Conservation (phyloP, 1,140 invertebrate species). For the Stegodyphus mimosarum region DNA sequence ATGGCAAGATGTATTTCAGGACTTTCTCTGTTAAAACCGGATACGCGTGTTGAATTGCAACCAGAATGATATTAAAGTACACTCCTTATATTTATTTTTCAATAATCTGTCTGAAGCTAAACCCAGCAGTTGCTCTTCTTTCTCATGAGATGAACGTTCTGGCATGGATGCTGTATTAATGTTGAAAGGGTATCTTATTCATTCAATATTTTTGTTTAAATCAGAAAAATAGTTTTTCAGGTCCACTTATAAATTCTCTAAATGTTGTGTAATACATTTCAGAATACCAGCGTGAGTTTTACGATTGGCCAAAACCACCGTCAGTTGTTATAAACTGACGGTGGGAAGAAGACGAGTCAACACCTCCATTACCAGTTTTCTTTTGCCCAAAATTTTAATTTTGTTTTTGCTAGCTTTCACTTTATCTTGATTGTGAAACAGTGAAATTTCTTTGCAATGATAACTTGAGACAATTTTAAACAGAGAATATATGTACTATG, state of each 20-base stretch:
- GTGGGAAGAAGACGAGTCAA: background rate
- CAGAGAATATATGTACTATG: constrained; percentile 9
- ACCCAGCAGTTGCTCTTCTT: background rate
- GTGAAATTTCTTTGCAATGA: constrained; percentile 2
- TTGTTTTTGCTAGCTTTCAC: background rate
- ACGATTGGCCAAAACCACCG: no score
- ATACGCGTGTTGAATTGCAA: no score
- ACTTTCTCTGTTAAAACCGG: no score
- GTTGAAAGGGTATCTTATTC: background rate
- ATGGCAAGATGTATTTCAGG: no score
- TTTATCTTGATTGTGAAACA: background rate
- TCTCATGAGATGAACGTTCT: background rate
- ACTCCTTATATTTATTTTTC: background rate
- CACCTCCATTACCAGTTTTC: background rate
- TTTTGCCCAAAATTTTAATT: background rate
- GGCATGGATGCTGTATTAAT: background rate
- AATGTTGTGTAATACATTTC: background rate
- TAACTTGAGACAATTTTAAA: constrained; percentile 24
- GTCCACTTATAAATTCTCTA: background rate
- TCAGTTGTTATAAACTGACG: background rate
- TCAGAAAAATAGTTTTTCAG: background rate
- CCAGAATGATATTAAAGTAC: no score
- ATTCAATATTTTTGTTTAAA: background rate
- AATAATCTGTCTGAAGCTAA: background rate
- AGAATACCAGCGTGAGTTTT: background rate